These are phyloP conservation scores for Pseudomyrmex gracilis DNA, from an alignment of 1,140 invertebrate genomes.

Conservation along the genomic window DNA sequence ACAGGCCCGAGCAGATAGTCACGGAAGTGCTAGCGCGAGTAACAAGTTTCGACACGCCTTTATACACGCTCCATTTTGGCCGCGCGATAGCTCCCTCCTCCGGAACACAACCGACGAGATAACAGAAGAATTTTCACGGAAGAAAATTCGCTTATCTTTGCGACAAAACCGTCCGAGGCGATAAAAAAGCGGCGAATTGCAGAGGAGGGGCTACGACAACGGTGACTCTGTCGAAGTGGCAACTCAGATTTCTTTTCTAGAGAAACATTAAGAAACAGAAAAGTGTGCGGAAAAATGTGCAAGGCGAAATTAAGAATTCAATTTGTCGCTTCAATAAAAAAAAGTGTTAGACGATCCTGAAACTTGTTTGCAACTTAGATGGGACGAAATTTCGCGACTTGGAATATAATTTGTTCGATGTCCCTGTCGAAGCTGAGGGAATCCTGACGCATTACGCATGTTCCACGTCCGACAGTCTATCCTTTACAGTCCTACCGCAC, in stretches of 20 bases:
- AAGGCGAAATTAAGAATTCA: too few species aligned
- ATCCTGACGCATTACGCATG: constrained; percentile 49
- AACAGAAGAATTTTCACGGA: constrained; percentile 46
- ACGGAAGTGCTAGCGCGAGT: constrained; percentile 71
- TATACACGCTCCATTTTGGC: constrained; percentile 69
- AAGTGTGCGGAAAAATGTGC: too few species aligned
- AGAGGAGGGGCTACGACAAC: neutral
- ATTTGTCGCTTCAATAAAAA: too few species aligned
- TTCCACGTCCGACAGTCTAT: constrained; percentile 40
- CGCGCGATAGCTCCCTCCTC: constrained; percentile 26
- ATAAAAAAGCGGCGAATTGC: constrained; percentile 26
- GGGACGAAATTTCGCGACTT: neutral
- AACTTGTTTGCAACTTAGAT: neutral
- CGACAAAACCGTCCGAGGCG: constrained; percentile 35
- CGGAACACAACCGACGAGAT: constrained; percentile 3
- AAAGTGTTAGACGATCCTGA: neutral
- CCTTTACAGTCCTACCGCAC: constrained; percentile 47
- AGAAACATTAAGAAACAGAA: too few species aligned
- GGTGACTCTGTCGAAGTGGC: constrained; percentile 19
- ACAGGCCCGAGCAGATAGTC: constrained; percentile 67
- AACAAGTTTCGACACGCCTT: constrained; percentile 73
- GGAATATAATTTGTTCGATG: neutral
- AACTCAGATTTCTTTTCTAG: neutral
- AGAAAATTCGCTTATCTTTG: constrained; percentile 42
- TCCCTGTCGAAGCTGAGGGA: constrained; percentile 12